Conservation (phyloP, 2,888 invertebrate genomes). For the Capitulum mitella region DNA sequence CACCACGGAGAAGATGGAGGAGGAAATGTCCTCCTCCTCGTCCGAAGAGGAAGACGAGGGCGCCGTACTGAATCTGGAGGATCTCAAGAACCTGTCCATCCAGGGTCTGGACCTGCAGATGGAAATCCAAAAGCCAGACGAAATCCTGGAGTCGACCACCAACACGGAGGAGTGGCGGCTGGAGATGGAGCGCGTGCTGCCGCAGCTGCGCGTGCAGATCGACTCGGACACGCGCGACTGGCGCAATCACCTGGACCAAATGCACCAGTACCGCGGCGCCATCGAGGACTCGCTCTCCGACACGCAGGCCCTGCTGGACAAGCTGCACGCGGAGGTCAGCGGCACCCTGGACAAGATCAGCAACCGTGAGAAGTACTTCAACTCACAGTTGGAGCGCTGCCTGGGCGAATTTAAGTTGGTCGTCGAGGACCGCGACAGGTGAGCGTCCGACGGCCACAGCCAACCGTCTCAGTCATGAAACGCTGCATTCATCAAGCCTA, state of each 20-base stretch:
- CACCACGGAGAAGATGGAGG: slow-evolving; percentile 50
- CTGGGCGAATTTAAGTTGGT: slow-evolving; percentile 67
- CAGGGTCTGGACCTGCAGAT: slow-evolving; percentile 55
- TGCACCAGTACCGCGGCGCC: slow-evolving; percentile 66
- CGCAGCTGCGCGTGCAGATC: slow-evolving; percentile 54
- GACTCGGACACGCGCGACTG: slow-evolving; percentile 68
- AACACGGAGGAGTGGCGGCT: too few relatives aligned
- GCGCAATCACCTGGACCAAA: slow-evolving; percentile 86
- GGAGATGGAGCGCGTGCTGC: slow-evolving; percentile 88
- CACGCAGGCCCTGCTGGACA: slow-evolving; percentile 67
- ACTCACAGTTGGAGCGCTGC: slow-evolving; percentile 64
- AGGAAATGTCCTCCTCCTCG: slow-evolving; percentile 58
- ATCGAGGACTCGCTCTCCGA: slow-evolving; percentile 56
- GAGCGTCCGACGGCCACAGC: too few relatives aligned
- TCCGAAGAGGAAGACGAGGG: slow-evolving; percentile 62
- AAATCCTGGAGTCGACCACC: too few relatives aligned
- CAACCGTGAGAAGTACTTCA: too few relatives aligned
- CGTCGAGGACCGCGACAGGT: slow-evolving; percentile 35
- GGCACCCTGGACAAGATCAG: too few relatives aligned
- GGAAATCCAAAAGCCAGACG: slow-evolving; percentile 42
- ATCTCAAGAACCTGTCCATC: slow-evolving; percentile 50
- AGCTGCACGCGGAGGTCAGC: slow-evolving; percentile 71
- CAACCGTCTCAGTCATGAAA: too few relatives aligned
- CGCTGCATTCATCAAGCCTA: too few relatives aligned
- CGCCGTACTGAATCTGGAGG: too few relatives aligned